Base-by-base conservation (phyloP, 2,113 vertebrate species). In the Hippocampus comes region DNA sequence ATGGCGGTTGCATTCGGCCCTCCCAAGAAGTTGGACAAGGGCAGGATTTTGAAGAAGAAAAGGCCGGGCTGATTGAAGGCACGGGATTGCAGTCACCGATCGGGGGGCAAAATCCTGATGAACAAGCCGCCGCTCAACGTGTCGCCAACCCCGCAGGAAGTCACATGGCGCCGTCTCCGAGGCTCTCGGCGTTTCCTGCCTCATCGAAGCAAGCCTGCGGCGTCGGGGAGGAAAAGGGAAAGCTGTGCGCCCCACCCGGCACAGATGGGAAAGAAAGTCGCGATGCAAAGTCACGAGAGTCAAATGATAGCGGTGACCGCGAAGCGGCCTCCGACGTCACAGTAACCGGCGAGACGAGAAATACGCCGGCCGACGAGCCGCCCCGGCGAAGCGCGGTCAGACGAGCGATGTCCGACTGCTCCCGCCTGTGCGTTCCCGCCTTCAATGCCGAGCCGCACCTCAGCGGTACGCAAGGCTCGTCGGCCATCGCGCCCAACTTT, bases 341-440 rank as follows among this genome's bases (percentile, higher is more conserved):
- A 6, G 27, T 68, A 17, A 75, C 76, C 67, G 77, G 20, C 76
- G 84, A 80, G 30, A 61, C 51, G 61, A 87, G 71, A 86, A 67
- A 72, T 14, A 48, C 9, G 61, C 67, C 79, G 72, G 76, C 88
- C 51, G 76, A 77, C 79, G 91, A 83, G 76, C 68, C 55, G 82
- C 84, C 87, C 66, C 89, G 84, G 74, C 72, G 87, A 7, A 75
- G 76, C 59, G 77, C 79, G 66, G 93, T 98, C 83, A 90, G 94
- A 73, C 93, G 96, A 4, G 93, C 96, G 2, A 94, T 98, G 92
- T 98, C 96, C 0, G 96, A 96, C 81, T 95, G 94, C 83, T 94
- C 95, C 3, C 96, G 95, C 83, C 90, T 98, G 83, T 93, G 95
- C 0, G 96, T 97, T 78, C 96, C 96, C 56, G 91, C 89, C 78